Percentiles rank a stretch among this genome's conserved stretches.
Evolutionary conservation across 2,113 vertebrate species (phyloP).

Genomic region (Zingel zingel): DNA sequence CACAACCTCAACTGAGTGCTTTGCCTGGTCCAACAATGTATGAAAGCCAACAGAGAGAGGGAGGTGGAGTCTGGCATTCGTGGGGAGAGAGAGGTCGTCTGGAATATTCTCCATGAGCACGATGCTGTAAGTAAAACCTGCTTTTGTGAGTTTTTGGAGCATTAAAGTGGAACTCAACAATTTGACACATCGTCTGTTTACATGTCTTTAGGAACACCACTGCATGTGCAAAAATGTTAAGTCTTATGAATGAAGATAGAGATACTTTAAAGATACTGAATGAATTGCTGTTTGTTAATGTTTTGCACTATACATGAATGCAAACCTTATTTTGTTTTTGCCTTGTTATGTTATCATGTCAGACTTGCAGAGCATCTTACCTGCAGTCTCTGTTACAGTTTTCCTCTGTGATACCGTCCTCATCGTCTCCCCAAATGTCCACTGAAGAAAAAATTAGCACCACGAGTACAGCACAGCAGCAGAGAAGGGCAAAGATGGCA

Average conservation of each 20-base stretch:
- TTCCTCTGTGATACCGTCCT: constrained; percentile 94
- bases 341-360: background rate
- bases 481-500: constrained; percentile 93
- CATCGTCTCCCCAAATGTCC: constrained; percentile 92
- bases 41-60: constrained; percentile 91
- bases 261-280: too few species aligned
- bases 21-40: constrained; percentile 90
- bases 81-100: constrained; percentile 87
- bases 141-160: background rate
- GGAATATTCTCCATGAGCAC: constrained; percentile 94
- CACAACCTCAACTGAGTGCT: constrained; percentile 92
- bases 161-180: background rate
- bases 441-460: constrained; percentile 95
- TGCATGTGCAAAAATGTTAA: too few species aligned
- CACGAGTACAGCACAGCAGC: constrained; percentile 93
- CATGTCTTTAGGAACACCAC: background rate
- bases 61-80: constrained; percentile 84
- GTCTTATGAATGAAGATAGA: too few species aligned
- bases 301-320: constrained; percentile 32
- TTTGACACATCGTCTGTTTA: background rate
- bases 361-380: constrained; percentile 83
- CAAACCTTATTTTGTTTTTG: background rate
- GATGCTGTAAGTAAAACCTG: constrained; percentile 81
- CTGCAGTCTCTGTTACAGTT: constrained; percentile 94
- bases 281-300: background rate